Evolutionary conservation across 2,888 invertebrate species (phyloP), one percentile per base, ranked within the genome.

Genomic region (Pocota personata): DNA sequence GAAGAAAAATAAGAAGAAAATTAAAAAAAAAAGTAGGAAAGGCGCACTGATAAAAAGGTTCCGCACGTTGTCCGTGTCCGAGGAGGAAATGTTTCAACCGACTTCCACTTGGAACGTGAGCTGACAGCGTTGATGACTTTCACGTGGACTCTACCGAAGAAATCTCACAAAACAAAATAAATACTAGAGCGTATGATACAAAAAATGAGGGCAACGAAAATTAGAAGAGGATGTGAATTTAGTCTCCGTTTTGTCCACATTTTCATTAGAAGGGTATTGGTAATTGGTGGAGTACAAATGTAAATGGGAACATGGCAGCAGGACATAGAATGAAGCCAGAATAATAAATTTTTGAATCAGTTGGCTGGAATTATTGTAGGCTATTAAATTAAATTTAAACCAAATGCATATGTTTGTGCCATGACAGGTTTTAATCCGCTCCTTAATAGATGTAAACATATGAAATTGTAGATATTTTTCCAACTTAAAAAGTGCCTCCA

Each of bases 81-180:
- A 86, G 67, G 12, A 72, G 48, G 67, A 72, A 80, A 72, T 72
- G 60, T 82, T 62, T 37, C 52, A 67, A 66, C 58, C 71, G 55
- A 76, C 71, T 80, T 71, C 66, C 58, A 66, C 35, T 43, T 62
- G 32, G 35, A 80, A 86, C 86, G 86, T 86, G 86, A 86, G 80
- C 55, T 72, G 82, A 77, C 62, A 72, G 30, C 60, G 32, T 62
- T 82, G 76, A 77, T 77, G 71, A 62, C 62, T 66, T 72, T 72
- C 72, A 86, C 72, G 76, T 77, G 72, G 48, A 35, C 52, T n/a
- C 21, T 37, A 50, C 24, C 14, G 19, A 64, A 2, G 50, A 62
- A 58, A 46, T 75, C 60, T 69, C 37, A 35, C 30, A 71, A 21
- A 78, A 37, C 7, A 40, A 21, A 78, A 37, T 5, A 40, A 46